A percentile compares a stretch with the other conserved stretches of the same genome.
Evolutionary conservation across 2,113 vertebrate genomes (phyloP).

Genomic region (Dasypus novemcinctus): DNA sequence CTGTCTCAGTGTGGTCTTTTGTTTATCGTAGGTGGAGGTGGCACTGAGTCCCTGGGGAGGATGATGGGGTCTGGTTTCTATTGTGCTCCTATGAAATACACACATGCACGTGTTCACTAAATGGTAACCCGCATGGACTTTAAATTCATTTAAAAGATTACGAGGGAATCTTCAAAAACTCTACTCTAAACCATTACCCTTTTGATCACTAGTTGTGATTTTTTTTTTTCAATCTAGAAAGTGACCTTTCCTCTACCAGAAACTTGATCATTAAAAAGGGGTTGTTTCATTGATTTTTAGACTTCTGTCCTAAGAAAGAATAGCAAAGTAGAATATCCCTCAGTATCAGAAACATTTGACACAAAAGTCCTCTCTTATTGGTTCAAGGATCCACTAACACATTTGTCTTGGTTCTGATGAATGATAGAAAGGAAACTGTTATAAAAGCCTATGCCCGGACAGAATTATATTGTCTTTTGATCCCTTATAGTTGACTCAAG

Average conservation of each 20-base stretch:
- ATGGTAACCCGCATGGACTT: neutral
- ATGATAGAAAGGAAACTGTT: neutral
- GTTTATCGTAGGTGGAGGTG: neutral
- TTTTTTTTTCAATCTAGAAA: neutral
- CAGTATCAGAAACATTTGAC: neutral
- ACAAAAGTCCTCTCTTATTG: neutral
- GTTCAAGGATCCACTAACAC: neutral
- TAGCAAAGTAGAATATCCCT: neutral
- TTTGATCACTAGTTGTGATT: neutral
- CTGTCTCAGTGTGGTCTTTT: slow-evolving; percentile 17
- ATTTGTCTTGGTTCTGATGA: neutral
- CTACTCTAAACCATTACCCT: neutral
- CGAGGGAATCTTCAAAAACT: neutral
- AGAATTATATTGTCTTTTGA: neutral
- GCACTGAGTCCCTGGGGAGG: neutral
- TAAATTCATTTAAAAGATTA: neutral
- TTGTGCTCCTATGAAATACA: neutral
- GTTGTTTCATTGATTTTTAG: neutral
- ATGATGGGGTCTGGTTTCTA: neutral
- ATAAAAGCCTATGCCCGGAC: neutral
- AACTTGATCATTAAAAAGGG: neutral
- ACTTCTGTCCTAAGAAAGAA: neutral
- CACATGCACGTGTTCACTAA: neutral
- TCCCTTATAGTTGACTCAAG: neutral
- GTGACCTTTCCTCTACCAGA: neutral